Evolutionary conservation across 2,797 vertebrate genomes (phyloP).

Genomic region (Sebastiscus tertius): DNA sequence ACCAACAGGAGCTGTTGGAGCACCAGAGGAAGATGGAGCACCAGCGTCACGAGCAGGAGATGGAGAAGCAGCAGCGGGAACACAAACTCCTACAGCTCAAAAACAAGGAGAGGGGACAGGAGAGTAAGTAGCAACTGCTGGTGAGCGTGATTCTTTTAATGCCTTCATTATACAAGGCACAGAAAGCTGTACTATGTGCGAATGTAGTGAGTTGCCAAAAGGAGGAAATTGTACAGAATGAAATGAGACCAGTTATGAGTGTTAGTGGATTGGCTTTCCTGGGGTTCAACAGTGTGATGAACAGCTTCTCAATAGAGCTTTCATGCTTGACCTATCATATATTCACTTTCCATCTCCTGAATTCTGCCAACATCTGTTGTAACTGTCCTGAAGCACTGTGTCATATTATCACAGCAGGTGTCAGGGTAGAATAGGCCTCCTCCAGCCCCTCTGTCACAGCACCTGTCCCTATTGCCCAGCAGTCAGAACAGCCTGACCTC

Average conservation of each 20-base stretch:
- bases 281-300: neutral
- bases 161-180: too few species aligned
- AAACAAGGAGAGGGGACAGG: conserved; percentile 97
- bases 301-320: neutral
- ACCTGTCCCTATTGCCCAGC: conserved; percentile 30
- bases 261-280: neutral
- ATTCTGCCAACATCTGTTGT: conserved; percentile 29
- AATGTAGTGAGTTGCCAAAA: neutral
- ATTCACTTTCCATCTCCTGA: neutral
- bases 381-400: conserved; percentile 4
- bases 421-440: conserved; percentile 11
- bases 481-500: conserved; percentile 57
- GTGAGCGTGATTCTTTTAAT: neutral
- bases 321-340: neutral
- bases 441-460: conserved; percentile 26
- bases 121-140: conserved; percentile 86
- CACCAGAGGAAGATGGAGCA: conserved; percentile 97
- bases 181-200: neutral
- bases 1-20: conserved; percentile 96
- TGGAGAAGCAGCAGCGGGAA: conserved; percentile 96
- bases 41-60: conserved; percentile 93
- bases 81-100: conserved; percentile 96
- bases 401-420: conserved; percentile 42
- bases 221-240: neutral
- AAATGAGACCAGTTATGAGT: neutral